Base-by-base conservation (phyloP, 2,888 invertebrate genomes). In the Ypsolopha scabrella region DNA sequence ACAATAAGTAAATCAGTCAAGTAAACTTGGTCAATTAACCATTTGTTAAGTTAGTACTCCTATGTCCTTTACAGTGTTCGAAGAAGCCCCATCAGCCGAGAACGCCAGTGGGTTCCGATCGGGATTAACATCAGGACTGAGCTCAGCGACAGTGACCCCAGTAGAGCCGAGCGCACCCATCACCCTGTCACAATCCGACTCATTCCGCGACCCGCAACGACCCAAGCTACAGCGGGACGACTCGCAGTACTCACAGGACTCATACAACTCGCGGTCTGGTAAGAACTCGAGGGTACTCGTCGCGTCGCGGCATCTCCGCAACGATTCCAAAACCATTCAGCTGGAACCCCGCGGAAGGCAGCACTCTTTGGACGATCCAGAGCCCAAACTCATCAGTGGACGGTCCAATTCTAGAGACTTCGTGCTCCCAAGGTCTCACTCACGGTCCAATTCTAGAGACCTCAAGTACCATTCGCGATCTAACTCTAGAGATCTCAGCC, bases 321-420 rank as follows among this genome's bases (percentile, higher is more conserved):
- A 88, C 72, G 89, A 90, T 72, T 90, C 90, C 55, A 89, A 90
- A 64, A 89, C 89, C n/a, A 88, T 90, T 59, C 90, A 90, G 60
- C 72, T 90, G 59, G 90, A 90, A 65, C 87, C 88, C 59, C 82
- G 88, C 73, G 81, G 87, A 66, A 85, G 80, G 0, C 80, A 79
- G 48, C 78, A 75, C 62, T 70, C 76, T 51, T 58, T 64, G 1
- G 81, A 79, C 38, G 80, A 75, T 54, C 61, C 69, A 33, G 67
- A 67, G 50, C 67, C 51, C 66, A 82, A 58, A 55, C 63, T 58
- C 56, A 64, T 60, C 63, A 72, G 51, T 63, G 70, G 54, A 67
- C 65, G 9, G 72, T 74, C 58, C 72, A 75, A 24, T 4, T 24
- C 24, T 2, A 24, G 24, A 24, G 38, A 55, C 72, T 65, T 54